phyloP scores from a whole-genome alignment of 2,113 vertebrate species.

The Arizona elegans region DNA sequence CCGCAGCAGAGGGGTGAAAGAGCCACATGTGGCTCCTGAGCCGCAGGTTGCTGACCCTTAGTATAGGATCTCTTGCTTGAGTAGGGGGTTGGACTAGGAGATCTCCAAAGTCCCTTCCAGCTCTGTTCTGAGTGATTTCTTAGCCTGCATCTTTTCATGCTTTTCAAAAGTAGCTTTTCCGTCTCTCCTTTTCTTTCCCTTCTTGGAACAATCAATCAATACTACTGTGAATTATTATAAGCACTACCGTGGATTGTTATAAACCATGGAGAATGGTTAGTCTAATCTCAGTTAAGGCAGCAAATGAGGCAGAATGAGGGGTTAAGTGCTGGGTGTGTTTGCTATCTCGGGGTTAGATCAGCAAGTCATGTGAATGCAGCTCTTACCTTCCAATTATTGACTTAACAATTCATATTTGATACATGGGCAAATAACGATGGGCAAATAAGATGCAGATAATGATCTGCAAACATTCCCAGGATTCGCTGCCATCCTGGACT shows the following conservation, averaged over 20 bases:
- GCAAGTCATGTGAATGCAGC: not conserved
- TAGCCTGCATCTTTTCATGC: not conserved
- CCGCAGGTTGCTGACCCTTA: too few species aligned
- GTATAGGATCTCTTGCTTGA: too few species aligned
- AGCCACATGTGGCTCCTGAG: too few species aligned
- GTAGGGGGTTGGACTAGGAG: too few species aligned
- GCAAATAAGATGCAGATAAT: not conserved
- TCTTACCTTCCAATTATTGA: not conserved
- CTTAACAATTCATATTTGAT: not conserved
- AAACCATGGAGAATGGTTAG: not conserved
- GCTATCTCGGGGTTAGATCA: not conserved
- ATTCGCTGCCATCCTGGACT: not conserved
- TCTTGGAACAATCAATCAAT: too few species aligned
- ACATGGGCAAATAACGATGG: not conserved
- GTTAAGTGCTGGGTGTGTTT: not conserved
- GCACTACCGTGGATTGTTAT: not conserved
- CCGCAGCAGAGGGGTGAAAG: too few species aligned
- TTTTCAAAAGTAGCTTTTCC: not conserved
- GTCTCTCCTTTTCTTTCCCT: not conserved
- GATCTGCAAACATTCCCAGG: not conserved
- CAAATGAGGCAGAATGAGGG: not conserved
- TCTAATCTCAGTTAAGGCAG: not conserved
- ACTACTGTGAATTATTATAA: not conserved
- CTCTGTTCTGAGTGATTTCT: too few species aligned
- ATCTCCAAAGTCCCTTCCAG: too few species aligned